Percentiles rank a stretch among this genome's conserved stretches.
These are phyloP conservation scores for Hypomesus transpacificus DNA, from an alignment of 2,113 vertebrate genomes.

Conservation along the genomic window DNA sequence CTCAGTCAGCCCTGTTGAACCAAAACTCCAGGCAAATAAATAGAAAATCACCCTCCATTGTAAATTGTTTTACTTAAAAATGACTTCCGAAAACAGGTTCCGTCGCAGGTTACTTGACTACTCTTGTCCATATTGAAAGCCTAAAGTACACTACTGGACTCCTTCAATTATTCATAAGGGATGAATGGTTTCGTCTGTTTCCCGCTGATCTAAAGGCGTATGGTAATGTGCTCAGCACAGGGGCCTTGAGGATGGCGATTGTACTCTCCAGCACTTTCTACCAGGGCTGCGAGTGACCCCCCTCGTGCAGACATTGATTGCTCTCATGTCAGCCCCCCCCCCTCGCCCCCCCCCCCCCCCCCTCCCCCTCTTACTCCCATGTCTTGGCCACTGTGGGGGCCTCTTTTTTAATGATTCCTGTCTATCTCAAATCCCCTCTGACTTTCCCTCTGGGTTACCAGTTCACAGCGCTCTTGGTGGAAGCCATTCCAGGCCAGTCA, in stretches of 20 bases:
- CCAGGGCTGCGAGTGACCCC: background rate
- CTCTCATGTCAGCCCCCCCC: background rate
- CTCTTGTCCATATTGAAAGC: background rate
- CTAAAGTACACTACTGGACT: background rate
- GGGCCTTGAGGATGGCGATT: background rate
- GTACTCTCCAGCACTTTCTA: background rate
- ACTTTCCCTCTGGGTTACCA: background rate
- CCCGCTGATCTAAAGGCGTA: background rate
- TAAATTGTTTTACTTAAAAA: too few species aligned
- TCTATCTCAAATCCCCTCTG: constrained; percentile 1
- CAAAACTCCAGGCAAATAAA: background rate
- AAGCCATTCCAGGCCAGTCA: background rate
- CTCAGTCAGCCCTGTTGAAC: too few species aligned
- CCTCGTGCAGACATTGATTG: background rate
- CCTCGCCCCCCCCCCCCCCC: background rate
- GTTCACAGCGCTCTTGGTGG: background rate
- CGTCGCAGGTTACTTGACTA: background rate
- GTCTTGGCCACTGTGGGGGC: background rate
- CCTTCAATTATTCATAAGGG: background rate
- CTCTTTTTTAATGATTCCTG: background rate
- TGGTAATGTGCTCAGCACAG: background rate
- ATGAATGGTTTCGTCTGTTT: background rate
- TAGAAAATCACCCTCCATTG: background rate
- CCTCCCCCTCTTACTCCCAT: too few species aligned
- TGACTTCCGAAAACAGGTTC: background rate